Conservation (phyloP, 2,797 vertebrate genomes). For the Sphaeramia orbicularis region DNA sequence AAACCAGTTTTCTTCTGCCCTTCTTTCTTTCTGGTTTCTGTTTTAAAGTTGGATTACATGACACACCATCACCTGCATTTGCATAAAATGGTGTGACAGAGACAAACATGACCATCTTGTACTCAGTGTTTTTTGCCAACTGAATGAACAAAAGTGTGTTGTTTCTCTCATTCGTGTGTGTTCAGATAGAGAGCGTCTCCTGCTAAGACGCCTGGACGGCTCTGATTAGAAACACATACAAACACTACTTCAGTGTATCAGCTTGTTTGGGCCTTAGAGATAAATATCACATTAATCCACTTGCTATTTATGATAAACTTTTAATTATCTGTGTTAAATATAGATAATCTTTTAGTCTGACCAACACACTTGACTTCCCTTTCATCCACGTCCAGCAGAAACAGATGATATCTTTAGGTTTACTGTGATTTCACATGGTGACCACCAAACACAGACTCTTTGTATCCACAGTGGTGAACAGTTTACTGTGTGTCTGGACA, state of each 20-base stretch:
- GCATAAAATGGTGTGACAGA: slow-evolving; percentile 3
- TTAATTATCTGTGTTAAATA: too few species aligned
- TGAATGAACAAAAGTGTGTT: slow-evolving; percentile 18
- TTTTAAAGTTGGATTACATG: too few species aligned
- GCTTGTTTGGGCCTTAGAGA: too few species aligned
- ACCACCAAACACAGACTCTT: slow-evolving; percentile 70
- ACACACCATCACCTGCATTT: too few species aligned
- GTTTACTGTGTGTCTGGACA: slow-evolving; percentile 40
- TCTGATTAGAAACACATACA: slow-evolving; percentile 45
- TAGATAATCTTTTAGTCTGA: too few species aligned
- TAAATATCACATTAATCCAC: too few species aligned
- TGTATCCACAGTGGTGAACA: slow-evolving; percentile 54
- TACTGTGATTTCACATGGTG: slow-evolving; percentile 62
- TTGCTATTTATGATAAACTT: too few species aligned
- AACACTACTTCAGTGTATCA: too few species aligned
- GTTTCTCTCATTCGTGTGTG: neutral
- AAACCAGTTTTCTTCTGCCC: too few species aligned
- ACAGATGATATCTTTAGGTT: slow-evolving; percentile 17
- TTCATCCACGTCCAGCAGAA: slow-evolving; percentile 8
- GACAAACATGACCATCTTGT: slow-evolving; percentile 18
- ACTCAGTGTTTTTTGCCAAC: slow-evolving; percentile 3
- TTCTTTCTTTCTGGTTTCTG: too few species aligned
- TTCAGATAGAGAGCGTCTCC: slow-evolving; percentile 17
- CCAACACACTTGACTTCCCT: too few species aligned
- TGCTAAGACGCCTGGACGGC: slow-evolving; percentile 16